A percentile compares a stretch with the other conserved stretches of the same genome.
phyloP scores from a whole-genome alignment of 2,888 invertebrate species.

The Galeruca laticollis region DNA sequence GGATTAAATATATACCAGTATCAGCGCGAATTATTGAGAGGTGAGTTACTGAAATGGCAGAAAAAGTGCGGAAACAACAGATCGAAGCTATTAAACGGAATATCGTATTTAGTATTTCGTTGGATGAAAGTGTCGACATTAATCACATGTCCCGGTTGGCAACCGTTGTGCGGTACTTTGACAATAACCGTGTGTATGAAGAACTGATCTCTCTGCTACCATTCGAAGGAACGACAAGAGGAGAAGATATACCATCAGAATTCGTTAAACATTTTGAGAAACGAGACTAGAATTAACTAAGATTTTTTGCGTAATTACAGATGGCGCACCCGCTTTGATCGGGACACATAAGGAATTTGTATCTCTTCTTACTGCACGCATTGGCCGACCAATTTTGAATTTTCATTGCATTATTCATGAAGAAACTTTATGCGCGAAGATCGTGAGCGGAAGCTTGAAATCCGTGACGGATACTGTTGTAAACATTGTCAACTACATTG shows the following conservation, averaged over 20 bases:
- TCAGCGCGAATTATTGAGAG: too few relatives aligned
- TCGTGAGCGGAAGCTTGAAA: background rate
- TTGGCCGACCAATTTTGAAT: background rate
- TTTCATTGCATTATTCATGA: background rate
- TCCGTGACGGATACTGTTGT: background rate
- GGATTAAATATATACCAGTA: too few relatives aligned
- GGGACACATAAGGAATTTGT: background rate
- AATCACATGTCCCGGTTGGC: background rate
- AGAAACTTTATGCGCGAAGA: background rate
- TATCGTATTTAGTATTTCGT: background rate
- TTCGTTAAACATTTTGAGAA: too few relatives aligned
- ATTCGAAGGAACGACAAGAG: too few relatives aligned
- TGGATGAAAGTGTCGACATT: background rate
- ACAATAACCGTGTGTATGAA: background rate
- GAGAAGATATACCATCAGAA: too few relatives aligned
- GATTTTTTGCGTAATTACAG: too few relatives aligned
- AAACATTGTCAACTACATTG: background rate
- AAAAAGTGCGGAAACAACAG: background rate
- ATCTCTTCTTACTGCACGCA: background rate
- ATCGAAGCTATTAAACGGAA: background rate
- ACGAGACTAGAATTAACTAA: too few relatives aligned
- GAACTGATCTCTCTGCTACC: too few relatives aligned
- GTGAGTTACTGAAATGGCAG: background rate
- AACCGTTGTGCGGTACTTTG: background rate
- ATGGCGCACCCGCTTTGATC: too few relatives aligned